phyloP scores from a whole-genome alignment of 2,888 invertebrate species.

The Drosophila barbarae region DNA sequence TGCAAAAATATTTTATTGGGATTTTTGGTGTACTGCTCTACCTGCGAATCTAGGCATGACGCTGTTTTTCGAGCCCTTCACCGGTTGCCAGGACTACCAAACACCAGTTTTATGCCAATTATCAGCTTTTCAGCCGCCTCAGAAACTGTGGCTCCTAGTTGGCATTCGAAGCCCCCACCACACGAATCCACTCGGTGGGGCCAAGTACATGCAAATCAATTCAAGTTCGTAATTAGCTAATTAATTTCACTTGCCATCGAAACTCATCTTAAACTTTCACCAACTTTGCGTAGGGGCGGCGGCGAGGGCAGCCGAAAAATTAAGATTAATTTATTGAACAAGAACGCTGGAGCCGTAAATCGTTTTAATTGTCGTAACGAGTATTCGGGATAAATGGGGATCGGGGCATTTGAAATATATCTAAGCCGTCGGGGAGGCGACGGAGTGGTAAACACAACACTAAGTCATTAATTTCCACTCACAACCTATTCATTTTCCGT shows the following conservation, averaged over 20 bases:
- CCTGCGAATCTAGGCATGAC: background rate
- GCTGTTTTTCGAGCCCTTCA: background rate
- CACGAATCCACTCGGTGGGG: background rate
- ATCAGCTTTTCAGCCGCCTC: conserved; percentile 22
- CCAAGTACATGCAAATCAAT: conserved; percentile 56
- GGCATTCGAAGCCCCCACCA: background rate
- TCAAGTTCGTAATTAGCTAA: conserved; percentile 65
- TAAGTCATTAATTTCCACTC: conserved; percentile 67
- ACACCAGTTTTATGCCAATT: conserved; percentile 9
- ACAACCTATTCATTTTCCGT: conserved; percentile 47
- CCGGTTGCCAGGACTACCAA: conserved; percentile 8
- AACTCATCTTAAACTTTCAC: conserved; percentile 19
- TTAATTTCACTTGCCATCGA: conserved; percentile 52
- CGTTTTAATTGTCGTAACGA: conserved; percentile 66
- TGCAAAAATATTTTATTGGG: conserved; percentile 42
- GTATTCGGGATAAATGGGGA: conserved; percentile 67
- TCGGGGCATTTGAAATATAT: conserved; percentile 63
- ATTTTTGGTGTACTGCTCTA: conserved; percentile 7
- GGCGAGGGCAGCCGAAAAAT: conserved; percentile 20
- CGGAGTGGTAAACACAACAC: conserved; percentile 44
- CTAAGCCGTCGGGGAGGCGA: conserved; percentile 45
- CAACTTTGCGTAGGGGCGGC: background rate
- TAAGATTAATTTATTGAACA: conserved; percentile 68
- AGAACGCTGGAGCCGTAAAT: conserved; percentile 55
- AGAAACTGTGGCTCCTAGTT: background rate